phyloP scores from a whole-genome alignment of 2,797 vertebrate genomes.

The Oreochromis mossambicus region DNA sequence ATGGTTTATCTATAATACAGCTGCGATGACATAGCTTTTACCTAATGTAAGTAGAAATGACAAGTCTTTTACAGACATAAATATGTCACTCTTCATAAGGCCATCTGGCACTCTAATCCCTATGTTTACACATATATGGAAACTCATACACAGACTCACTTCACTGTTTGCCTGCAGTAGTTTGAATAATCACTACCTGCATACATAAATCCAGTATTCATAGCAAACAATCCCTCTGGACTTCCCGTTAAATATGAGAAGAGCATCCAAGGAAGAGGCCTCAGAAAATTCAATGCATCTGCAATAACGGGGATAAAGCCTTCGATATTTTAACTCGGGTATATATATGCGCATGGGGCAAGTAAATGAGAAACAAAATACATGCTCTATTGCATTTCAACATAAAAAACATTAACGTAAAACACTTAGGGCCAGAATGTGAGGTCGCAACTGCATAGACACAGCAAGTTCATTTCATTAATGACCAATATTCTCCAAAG shows the following conservation, averaged over 20 bases:
- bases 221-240: slow-evolving; percentile 40
- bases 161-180: slow-evolving; percentile 26
- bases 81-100: not conserved
- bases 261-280: not conserved
- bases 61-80: not conserved
- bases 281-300: slow-evolving; percentile 21
- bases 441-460: not conserved
- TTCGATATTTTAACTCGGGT: slow-evolving; percentile 4
- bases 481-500: not conserved
- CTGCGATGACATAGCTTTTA: not conserved
- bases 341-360: not conserved
- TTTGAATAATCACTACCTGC: slow-evolving; percentile 52
- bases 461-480: not conserved
- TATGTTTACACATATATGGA: not conserved
- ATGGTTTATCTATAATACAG: not conserved
- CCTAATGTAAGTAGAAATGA: not conserved
- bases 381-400: not conserved
- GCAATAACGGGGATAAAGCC: slow-evolving; percentile 20
- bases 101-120: not conserved
- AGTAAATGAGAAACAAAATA: slow-evolving; percentile 1
- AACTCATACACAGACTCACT: not conserved
- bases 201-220: slow-evolving; percentile 49
- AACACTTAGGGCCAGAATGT: not conserved
- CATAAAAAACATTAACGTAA: not conserved
- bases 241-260: slow-evolving; percentile 25